Percentiles rank a stretch among this genome's conserved stretches.
phyloP scores from a whole-genome alignment of 2,797 vertebrate species.

The Chiloscyllium punctatum region DNA sequence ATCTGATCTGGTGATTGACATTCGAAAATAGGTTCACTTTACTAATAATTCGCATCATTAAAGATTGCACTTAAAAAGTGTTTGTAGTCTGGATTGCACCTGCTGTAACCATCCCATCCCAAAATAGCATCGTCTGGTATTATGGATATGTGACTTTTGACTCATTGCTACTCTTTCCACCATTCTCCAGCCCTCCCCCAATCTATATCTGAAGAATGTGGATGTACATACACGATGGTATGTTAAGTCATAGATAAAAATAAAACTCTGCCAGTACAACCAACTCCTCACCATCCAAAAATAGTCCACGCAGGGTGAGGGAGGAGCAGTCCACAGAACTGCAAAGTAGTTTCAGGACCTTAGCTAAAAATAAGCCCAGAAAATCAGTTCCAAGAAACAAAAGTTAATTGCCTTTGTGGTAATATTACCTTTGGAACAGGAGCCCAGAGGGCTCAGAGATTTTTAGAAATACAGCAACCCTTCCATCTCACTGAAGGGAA shows the following conservation, averaged over 20 bases:
- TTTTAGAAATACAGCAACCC: not conserved
- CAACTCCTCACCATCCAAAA: not conserved
- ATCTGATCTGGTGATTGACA: not conserved
- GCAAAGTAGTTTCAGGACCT: not conserved
- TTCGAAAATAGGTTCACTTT: not conserved
- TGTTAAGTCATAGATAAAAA: conserved; percentile 7
- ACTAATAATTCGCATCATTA: not conserved
- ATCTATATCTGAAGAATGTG: not conserved
- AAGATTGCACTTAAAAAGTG: not conserved
- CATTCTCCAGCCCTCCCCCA: conserved; percentile 10
- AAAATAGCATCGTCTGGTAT: conserved; percentile 16
- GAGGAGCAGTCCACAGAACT: not conserved
- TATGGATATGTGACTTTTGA: not conserved
- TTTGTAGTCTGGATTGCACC: conserved; percentile 1
- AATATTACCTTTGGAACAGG: not conserved
- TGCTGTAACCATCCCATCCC: not conserved
- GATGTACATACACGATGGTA: not conserved
- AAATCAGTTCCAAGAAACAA: not conserved
- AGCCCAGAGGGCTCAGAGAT: not conserved
- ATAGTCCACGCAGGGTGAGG: not conserved
- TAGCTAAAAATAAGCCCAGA: too few relatives aligned
- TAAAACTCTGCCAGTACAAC: not conserved
- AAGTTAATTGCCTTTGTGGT: not conserved
- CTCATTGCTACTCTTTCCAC: not conserved
- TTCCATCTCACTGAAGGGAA: not conserved